phyloP scores from a whole-genome alignment of 2,113 vertebrate genomes.

The Sorex araneus region DNA sequence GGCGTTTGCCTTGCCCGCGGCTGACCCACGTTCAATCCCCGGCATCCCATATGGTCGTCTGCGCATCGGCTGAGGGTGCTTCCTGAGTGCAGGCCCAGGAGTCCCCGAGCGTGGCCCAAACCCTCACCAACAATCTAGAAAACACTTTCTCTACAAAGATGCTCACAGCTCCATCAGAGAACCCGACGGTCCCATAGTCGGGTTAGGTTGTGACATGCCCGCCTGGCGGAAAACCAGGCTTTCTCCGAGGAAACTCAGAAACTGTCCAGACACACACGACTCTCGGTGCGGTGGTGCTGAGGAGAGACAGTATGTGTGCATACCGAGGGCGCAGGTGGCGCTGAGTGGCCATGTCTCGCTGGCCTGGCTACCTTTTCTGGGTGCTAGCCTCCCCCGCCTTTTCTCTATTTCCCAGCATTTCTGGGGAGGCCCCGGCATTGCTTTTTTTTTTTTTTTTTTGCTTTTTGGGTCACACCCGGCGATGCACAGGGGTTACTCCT shows the following conservation, averaged over 20 bases:
- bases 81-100: too few species aligned
- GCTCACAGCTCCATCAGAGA: neutral
- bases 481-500: too few species aligned
- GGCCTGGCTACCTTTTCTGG: too few species aligned
- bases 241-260: slow-evolving; percentile 31
- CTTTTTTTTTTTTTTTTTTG: neutral
- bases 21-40: too few species aligned
- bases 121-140: too few species aligned
- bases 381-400: neutral
- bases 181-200: neutral
- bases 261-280: neutral
- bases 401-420: slow-evolving; percentile 46
- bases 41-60: too few species aligned
- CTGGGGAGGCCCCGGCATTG: neutral
- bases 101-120: too few species aligned
- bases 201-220: slow-evolving; percentile 3
- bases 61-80: too few species aligned
- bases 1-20: too few species aligned
- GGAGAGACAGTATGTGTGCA: neutral
- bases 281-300: neutral
- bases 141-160: slow-evolving; percentile 48
- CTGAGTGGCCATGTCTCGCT: too few species aligned
- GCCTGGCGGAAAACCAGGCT: slow-evolving; percentile 51
- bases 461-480: too few species aligned
- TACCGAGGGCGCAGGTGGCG: too few species aligned